phyloP scores from a whole-genome alignment of 2,113 vertebrate genomes.

The Phalacrocorax aristotelis region DNA sequence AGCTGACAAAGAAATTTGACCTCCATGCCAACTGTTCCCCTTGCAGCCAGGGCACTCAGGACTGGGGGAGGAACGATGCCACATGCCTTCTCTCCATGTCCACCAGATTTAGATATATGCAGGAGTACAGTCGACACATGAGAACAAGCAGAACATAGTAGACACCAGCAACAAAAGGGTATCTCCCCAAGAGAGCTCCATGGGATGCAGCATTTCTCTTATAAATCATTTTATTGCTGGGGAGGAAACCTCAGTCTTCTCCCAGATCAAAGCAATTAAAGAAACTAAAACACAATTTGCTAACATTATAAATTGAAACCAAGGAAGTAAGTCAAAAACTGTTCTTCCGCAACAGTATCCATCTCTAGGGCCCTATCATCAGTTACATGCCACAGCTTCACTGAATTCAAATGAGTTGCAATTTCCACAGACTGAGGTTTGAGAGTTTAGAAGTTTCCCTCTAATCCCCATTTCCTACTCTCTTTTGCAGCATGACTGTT shows the following conservation, averaged over 20 bases:
- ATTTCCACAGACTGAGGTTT: background rate
- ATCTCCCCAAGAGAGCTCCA: background rate
- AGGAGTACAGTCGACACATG: background rate
- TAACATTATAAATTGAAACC: background rate
- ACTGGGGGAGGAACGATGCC: background rate
- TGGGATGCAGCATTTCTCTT: background rate
- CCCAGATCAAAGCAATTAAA: background rate
- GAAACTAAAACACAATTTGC: background rate
- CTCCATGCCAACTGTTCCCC: background rate
- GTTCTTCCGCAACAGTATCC: background rate
- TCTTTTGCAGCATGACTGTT: background rate
- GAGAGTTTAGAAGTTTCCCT: background rate
- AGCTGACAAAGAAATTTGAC: conserved; percentile 4
- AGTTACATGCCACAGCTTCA: background rate
- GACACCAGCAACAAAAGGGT: background rate
- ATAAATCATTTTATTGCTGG: background rate
- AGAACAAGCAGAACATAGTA: background rate
- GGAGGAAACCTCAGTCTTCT: background rate
- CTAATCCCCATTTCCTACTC: background rate
- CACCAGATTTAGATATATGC: background rate
- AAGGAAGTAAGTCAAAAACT: background rate
- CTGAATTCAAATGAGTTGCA: background rate
- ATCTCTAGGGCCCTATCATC: background rate
- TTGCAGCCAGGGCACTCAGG: background rate
- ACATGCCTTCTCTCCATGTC: background rate